Evolutionary conservation across 2,888 invertebrate species (phyloP).

Genomic region (Itoplectis maculator): DNA sequence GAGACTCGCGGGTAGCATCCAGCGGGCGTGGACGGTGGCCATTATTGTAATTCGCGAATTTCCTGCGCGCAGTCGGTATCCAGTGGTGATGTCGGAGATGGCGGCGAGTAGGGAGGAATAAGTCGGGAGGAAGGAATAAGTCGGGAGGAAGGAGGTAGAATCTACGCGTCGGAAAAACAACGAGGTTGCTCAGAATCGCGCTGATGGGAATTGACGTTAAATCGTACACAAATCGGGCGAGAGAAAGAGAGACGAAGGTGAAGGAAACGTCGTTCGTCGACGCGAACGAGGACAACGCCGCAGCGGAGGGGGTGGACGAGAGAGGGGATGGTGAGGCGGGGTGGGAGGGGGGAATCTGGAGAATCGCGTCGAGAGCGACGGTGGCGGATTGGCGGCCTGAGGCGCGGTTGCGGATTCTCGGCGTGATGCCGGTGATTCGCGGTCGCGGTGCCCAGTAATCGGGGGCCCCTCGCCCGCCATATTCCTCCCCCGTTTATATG

Average conservation of each 20-base stretch:
- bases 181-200: conserved; percentile 31
- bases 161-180: conserved; percentile 53
- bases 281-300: conserved; percentile 49
- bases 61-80: conserved; percentile 69
- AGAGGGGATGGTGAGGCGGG: conserved; percentile 48
- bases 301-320: conserved; percentile 25
- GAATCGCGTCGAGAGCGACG: conserved; percentile 73
- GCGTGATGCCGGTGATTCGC: conserved; percentile 84
- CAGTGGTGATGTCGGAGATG: background rate
- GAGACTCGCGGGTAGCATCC: conserved; percentile 51
- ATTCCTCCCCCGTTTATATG: conserved; percentile 76
- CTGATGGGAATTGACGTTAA: conserved; percentile 72
- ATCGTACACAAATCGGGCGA: conserved; percentile 60
- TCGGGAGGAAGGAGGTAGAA: conserved; percentile 52
- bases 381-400: conserved; percentile 84
- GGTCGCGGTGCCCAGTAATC: conserved; percentile 84
- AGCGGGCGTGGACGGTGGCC: conserved; percentile 72
- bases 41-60: conserved; percentile 82
- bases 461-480: conserved; percentile 79
- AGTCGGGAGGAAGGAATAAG: too few relatives aligned
- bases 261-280: conserved; percentile 61
- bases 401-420: conserved; percentile 83
- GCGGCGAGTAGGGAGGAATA: conserved; percentile 73
- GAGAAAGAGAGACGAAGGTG: conserved; percentile 58
- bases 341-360: conserved; percentile 60